Percentiles rank a stretch among this genome's conserved stretches.
Conservation (phyloP, 35 echinoderm and acorn worm genomes). For the Hemicentrotus pulcherrimus region DNA sequence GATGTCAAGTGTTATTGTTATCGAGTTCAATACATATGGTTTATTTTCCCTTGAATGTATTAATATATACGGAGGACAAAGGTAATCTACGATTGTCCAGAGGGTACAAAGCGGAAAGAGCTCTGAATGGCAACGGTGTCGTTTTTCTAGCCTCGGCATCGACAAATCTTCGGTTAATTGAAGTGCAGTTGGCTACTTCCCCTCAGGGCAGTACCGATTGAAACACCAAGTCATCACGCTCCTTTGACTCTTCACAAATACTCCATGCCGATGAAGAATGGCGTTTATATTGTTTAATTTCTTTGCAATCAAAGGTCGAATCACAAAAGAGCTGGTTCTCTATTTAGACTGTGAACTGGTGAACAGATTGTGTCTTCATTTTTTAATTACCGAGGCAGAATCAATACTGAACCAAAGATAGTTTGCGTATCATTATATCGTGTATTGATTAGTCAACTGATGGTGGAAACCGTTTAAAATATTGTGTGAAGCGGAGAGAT, state of each 20-base stretch:
- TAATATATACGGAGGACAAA: neutral
- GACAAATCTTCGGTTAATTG: neutral
- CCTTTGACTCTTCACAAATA: neutral
- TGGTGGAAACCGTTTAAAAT: too few relatives aligned
- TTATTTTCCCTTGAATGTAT: neutral
- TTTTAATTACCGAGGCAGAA: too few relatives aligned
- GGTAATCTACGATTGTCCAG: neutral
- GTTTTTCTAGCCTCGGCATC: neutral
- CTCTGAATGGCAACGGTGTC: neutral
- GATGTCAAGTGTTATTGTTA: neutral
- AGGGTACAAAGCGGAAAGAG: neutral
- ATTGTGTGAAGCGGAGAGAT: too few relatives aligned
- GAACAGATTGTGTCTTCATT: too few relatives aligned
- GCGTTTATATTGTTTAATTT: neutral
- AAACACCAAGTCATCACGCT: slow-evolving; percentile 1
- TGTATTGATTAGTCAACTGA: too few relatives aligned
- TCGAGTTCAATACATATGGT: neutral
- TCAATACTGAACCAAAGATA: too few relatives aligned
- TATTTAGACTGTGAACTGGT: neutral
- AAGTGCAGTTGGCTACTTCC: neutral
- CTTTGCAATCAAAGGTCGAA: neutral
- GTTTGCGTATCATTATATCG: too few relatives aligned
- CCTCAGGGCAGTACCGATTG: neutral
- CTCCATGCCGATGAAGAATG: neutral
- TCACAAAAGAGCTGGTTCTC: neutral